These are phyloP conservation scores for Heterocephalus glaber DNA, from an alignment of 2,113 vertebrate genomes.

Conservation along the genomic window DNA sequence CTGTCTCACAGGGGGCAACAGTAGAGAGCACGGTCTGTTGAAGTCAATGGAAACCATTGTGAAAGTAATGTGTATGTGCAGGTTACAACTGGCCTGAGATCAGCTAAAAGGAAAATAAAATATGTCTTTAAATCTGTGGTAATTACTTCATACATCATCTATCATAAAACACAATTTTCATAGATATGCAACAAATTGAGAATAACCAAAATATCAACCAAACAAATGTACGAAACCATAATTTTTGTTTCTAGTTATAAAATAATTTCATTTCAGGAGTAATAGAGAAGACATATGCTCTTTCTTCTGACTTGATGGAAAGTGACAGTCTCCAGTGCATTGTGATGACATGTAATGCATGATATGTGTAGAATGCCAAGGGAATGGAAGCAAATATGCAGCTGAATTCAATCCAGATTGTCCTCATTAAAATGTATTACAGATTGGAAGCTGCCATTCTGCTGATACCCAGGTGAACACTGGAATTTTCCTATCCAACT, in stretches of 20 bases:
- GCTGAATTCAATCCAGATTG: constrained; percentile 29
- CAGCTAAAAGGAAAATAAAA: constrained; percentile 63
- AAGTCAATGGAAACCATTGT: constrained; percentile 57
- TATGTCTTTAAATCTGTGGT: constrained; percentile 50
- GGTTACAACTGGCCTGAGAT: constrained; percentile 60
- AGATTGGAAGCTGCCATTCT: background rate
- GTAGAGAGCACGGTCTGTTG: background rate
- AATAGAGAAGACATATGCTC: constrained; percentile 43
- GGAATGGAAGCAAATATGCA: background rate
- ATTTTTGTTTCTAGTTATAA: constrained; percentile 55
- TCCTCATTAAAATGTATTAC: background rate
- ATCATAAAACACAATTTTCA: background rate
- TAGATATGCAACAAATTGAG: background rate
- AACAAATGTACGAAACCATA: background rate
- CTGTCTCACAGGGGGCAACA: constrained; percentile 55
- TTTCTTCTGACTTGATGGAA: constrained; percentile 26
- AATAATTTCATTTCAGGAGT: constrained; percentile 73
- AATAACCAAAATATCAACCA: background rate
- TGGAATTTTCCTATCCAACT: background rate
- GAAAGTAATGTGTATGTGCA: constrained; percentile 33
- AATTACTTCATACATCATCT: constrained; percentile 42
- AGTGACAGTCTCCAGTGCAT: constrained; percentile 16
- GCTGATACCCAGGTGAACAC: background rate
- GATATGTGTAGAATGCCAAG: background rate
- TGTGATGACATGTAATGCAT: constrained; percentile 8